Evolutionary conservation across 1,140 invertebrate genomes (phyloP).

Genomic region (Diabrotica virgifera): DNA sequence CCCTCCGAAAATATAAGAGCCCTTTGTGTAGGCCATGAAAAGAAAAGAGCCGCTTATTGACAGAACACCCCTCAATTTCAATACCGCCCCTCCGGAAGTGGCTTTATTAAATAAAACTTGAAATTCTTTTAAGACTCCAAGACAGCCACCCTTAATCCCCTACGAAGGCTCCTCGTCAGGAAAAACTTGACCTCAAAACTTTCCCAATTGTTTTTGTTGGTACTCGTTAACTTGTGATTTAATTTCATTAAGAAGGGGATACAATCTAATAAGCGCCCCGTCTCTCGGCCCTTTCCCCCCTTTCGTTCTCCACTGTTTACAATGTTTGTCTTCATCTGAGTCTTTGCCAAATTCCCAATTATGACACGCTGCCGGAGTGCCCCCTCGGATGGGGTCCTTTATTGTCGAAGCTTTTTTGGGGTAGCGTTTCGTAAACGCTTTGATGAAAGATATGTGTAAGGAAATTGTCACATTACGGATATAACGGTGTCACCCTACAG

Average conservation of each 20-base stretch:
- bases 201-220: conserved; percentile 2
- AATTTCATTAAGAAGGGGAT: conserved; percentile 2
- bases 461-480: no score
- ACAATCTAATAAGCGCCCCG: conserved; percentile 2
- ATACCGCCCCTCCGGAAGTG: no score
- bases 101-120: conserved; percentile 1
- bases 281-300: neutral
- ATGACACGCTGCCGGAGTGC: neutral
- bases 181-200: conserved; percentile 1
- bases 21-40: no score
- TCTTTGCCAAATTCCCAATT: neutral
- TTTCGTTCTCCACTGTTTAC: neutral
- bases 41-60: no score
- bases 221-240: conserved; percentile 2
- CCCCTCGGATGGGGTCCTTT: neutral
- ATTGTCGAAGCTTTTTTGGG: neutral
- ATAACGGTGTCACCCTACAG: no score
- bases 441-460: no score
- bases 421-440: no score
- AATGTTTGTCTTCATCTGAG: neutral
- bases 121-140: neutral
- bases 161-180: neutral
- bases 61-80: no score
- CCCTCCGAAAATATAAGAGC: no score
- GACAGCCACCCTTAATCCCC: neutral